Conservation (phyloP, 2,797 vertebrate species). For the Gymnopithys bicolor region DNA sequence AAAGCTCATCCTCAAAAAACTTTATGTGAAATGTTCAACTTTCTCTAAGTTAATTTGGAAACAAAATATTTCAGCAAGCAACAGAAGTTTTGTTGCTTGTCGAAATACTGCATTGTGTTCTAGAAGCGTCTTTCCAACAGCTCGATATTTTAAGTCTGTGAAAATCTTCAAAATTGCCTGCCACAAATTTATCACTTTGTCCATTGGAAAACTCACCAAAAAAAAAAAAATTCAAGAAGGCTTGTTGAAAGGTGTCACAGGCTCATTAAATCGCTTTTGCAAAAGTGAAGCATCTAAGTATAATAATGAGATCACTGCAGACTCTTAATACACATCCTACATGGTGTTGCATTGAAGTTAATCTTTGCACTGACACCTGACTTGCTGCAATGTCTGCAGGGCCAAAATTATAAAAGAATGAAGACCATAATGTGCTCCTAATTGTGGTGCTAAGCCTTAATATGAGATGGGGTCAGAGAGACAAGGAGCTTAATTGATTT, state of each 20-base stretch:
- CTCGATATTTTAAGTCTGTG: neutral
- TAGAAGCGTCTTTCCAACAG: neutral
- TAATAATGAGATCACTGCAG: slow-evolving; percentile 13
- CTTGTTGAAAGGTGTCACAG: neutral
- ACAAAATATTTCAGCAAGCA: neutral
- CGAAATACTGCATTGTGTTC: neutral
- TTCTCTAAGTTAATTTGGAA: neutral
- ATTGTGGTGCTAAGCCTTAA: slow-evolving; percentile 34
- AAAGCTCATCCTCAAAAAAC: neutral
- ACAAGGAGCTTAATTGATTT: slow-evolving; percentile 61
- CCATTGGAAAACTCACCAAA: neutral
- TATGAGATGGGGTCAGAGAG: slow-evolving; percentile 33
- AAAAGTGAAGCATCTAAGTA: neutral
- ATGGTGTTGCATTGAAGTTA: neutral
- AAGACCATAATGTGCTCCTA: neutral
- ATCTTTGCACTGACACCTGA: slow-evolving; percentile 29
- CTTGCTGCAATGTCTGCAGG: slow-evolving; percentile 11
- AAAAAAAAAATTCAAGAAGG: neutral
- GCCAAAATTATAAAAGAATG: neutral
- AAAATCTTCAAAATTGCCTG: slow-evolving; percentile 5
- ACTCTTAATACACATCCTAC: neutral
- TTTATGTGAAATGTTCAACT: neutral
- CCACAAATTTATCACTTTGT: neutral
- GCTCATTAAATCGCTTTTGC: neutral
- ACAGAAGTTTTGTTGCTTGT: neutral